Percentiles rank a stretch among this genome's conserved stretches.
These are phyloP conservation scores for Augochlora pura DNA, from an alignment of 1,140 invertebrate species.

Conservation along the genomic window DNA sequence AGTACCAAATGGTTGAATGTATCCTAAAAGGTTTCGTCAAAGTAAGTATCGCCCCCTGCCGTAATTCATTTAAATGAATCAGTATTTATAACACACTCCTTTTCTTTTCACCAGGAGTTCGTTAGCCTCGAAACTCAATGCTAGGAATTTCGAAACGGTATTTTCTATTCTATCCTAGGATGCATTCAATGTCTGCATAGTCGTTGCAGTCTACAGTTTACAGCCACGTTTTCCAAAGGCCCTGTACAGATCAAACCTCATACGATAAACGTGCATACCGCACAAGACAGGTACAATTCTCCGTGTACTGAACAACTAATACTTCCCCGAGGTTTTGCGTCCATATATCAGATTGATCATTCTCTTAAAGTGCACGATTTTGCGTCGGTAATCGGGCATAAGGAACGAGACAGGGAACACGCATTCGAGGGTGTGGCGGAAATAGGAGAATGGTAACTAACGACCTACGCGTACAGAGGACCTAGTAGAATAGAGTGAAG, in stretches of 20 bases:
- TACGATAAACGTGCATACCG: constrained; percentile 37
- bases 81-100: no score
- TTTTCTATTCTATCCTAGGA: no score
- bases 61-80: no score
- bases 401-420: not conserved
- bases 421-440: no score
- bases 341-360: constrained; percentile 31
- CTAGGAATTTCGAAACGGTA: no score
- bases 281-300: constrained; percentile 58
- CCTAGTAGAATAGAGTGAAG: no score
- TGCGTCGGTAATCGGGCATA: not conserved
- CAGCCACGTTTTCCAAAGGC: not conserved
- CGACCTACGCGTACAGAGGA: no score
- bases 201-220: not conserved
- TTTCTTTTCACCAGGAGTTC: no score
- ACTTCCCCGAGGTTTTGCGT: constrained; percentile 21
- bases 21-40: not conserved
- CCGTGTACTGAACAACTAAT: constrained; percentile 43
- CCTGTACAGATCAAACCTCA: not conserved
- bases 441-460: no score
- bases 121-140: no score
- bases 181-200: no score
- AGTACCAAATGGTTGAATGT: not conserved
- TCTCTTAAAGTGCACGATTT: not conserved
- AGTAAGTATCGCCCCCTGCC: not conserved